Base-by-base conservation (phyloP, 2,888 invertebrate genomes). In the Scaptodrosophila latifasciaeformis region DNA sequence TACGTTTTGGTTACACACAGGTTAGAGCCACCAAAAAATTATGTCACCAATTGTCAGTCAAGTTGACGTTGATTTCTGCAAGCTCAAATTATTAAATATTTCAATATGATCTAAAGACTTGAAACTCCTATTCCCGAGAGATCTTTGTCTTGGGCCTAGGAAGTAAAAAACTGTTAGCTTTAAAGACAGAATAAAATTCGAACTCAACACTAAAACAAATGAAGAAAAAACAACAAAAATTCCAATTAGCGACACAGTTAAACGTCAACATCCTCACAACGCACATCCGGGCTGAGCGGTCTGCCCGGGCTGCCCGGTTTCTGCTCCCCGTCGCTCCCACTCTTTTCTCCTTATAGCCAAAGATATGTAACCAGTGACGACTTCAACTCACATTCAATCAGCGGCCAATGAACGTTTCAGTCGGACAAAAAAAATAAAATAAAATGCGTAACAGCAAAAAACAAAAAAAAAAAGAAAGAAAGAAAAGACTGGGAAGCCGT, bases 211-310 rank as follows among this genome's bases (percentile, higher is more conserved):
- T n/a, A n/a, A n/a, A n/a, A n/a, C 72, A 76, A 62, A 59, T n/a
- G n/a, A 62, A 60, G 62, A 45, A 17, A 37, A 17, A 57, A 50
- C 55, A 56, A 42, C 30, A 44, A 68, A 78, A 72, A 71, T 62
- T 43, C 78, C 75, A 75, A 75, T 75, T 80, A 75, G 78, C 64
- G 63, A 57, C 81, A 78, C 75, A 74, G 75, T 80, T 75, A 75
- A 75, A 77, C 70, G 75, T 80, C 81, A 75, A 75, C 75, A 75
- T 75, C 75, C 75, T 75, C 75, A 80, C 78, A 65, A 69, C 78
- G 40, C 53, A 77, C 78, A 80, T 77, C 78, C 81, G 75, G 81
- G 77, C 37, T 10, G n/a, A 2, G 2, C 13, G 5, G 5, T 34
- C 34, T n/a, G 2, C 13, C 7, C 34, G 13, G 13, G 15, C 34